Percentiles rank a stretch among this genome's conserved stretches.
Evolutionary conservation across 1,140 invertebrate genomes (phyloP).

Genomic region (Galendromus occidentalis): DNA sequence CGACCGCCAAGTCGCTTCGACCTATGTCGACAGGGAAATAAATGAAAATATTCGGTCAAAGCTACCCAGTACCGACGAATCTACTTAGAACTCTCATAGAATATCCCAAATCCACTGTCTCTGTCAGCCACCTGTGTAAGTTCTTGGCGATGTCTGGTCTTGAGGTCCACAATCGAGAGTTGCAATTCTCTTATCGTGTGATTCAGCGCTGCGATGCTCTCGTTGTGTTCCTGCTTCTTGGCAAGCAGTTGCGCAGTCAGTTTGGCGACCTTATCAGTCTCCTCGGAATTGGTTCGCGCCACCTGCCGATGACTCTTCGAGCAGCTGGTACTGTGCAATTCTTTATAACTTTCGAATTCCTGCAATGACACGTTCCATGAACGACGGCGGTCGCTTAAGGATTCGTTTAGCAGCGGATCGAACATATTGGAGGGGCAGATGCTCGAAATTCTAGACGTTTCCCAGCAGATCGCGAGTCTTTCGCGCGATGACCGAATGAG

Average conservation of each 20-base stretch:
- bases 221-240: slow-evolving; percentile 9
- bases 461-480: no score
- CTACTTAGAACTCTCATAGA: no score
- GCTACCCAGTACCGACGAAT: no score
- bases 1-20: background rate
- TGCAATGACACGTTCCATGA: no score
- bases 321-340: background rate
- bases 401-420: no score
- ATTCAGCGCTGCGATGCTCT: background rate
- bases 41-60: no score
- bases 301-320: background rate
- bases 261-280: background rate
- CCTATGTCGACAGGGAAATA: background rate
- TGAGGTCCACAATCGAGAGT: background rate
- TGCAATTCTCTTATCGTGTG: background rate
- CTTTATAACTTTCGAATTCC: slow-evolving; percentile 8
- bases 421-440: no score
- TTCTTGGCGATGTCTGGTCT: background rate
- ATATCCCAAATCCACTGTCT: no score
- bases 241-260: background rate
- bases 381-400: no score
- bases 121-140: background rate
- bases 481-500: no score
- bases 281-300: slow-evolving; percentile 2
- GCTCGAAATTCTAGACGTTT: no score